phyloP scores from a whole-genome alignment of 2,113 vertebrate species.

The Petrocephalus zakoni region DNA sequence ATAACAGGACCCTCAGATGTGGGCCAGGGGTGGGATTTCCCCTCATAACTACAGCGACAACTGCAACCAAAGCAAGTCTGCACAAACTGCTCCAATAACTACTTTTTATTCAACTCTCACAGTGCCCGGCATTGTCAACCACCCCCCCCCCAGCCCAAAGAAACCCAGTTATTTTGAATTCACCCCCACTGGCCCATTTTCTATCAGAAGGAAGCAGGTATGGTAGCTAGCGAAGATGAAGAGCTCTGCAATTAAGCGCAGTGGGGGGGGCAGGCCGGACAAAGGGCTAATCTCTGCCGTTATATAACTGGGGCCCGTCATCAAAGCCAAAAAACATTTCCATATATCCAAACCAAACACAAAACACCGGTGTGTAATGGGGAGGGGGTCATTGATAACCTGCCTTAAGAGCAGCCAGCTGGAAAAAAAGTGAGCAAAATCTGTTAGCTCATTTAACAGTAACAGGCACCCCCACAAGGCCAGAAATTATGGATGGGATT shows the following conservation, averaged over 20 bases:
- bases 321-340: neutral
- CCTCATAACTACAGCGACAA: neutral
- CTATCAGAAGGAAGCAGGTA: conserved; percentile 6
- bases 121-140: neutral
- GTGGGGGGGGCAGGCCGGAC: neutral
- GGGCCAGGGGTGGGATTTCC: neutral
- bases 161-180: neutral
- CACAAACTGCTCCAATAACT: neutral
- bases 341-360: conserved; percentile 11
- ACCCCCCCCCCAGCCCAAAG: neutral
- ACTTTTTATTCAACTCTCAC: neutral
- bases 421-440: neutral
- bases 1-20: neutral
- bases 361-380: neutral
- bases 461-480: neutral
- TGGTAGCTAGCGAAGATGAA: neutral
- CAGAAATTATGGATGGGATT: neutral
- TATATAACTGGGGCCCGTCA: neutral
- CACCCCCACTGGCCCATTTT: conserved; percentile 25
- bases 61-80: neutral
- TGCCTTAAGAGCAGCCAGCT: neutral
- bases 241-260: neutral
- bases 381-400: neutral
- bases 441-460: neutral
- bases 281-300: neutral